Evolutionary conservation across 2,113 vertebrate species (phyloP).

Genomic region (Eurystomus gularis): DNA sequence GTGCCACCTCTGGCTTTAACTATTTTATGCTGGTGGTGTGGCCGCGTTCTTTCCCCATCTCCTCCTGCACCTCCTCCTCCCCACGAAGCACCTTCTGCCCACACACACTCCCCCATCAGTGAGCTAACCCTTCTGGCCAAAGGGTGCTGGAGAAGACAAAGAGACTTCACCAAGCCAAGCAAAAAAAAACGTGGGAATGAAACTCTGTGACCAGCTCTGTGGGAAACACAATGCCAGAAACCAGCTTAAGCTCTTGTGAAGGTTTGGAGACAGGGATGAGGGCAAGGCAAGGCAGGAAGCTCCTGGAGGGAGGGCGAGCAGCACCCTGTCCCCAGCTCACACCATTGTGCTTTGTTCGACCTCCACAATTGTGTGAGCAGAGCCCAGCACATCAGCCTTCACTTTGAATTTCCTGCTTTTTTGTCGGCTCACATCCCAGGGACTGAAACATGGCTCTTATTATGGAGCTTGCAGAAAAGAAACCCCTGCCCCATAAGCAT

Average conservation of each 20-base stretch:
- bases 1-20: background rate
- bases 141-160: background rate
- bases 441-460: background rate
- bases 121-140: background rate
- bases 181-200: background rate
- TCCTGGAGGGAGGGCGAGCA: background rate
- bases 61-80: background rate
- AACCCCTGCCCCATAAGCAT: background rate
- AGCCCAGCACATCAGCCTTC: background rate
- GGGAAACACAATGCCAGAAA: background rate
- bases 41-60: background rate
- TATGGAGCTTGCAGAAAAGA: background rate
- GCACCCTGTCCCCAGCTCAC: slow-evolving; percentile 6
- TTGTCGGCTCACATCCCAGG: background rate
- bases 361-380: slow-evolving; percentile 12
- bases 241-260: background rate
- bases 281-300: slow-evolving; percentile 43
- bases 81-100: background rate
- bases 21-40: background rate
- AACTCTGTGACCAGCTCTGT: background rate
- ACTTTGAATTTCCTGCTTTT: slow-evolving; percentile 50
- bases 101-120: background rate
- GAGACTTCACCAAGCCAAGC: background rate
- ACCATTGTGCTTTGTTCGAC: slow-evolving; percentile 29
- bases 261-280: background rate